Evolutionary conservation across 2,113 vertebrate species (phyloP), one percentile per base, ranked within the genome.

Genomic region (Triplophysa tibetana): DNA sequence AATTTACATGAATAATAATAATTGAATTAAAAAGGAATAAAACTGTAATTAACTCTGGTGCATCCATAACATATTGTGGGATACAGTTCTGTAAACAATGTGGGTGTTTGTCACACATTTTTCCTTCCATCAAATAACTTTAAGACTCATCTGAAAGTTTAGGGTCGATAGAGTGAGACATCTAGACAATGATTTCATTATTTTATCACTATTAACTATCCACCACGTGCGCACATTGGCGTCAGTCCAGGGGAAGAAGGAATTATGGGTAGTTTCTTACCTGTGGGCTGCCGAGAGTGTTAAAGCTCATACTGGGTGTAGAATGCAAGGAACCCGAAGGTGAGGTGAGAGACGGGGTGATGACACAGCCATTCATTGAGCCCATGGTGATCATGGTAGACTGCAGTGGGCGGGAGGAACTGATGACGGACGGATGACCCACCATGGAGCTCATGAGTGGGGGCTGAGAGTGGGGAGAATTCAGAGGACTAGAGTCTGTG

Each of bases 351-450:
- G 93, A 93, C 1, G 93, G 91, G 14, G 92, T 91, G 79, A 94
- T 94, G 80, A 94, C 93, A 0, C 92, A 89, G 69, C 92, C 92
- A 1, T 94, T 94, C 88, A 93, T 89, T 0, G 92, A 92, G 29
- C 89, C 89, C 83, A 92, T 66, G 21, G 63, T 79, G 65, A 87
- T 89, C 91, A 93, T 89, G 50, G 91, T 85, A 54, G 92, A 91
- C 8, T 80, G 86, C 41, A 92, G 81, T 13, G 81, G 89, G 56
- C 91, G 89, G 12, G 93, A 90, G 48, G 87, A 89, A 85, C 93
- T 93, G 87, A 93, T 93, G 83, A 94, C 91, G 1, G 93, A 92
- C 0, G 92, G 90, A 79, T 93, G 93, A 75, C 91, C 91, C 77
- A 91, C 86, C 90, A 93, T 92, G 81, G 90, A 85, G 38, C 90